Conservation (phyloP, 2,113 vertebrate species). For the Hemiscyllium ocellatum region DNA sequence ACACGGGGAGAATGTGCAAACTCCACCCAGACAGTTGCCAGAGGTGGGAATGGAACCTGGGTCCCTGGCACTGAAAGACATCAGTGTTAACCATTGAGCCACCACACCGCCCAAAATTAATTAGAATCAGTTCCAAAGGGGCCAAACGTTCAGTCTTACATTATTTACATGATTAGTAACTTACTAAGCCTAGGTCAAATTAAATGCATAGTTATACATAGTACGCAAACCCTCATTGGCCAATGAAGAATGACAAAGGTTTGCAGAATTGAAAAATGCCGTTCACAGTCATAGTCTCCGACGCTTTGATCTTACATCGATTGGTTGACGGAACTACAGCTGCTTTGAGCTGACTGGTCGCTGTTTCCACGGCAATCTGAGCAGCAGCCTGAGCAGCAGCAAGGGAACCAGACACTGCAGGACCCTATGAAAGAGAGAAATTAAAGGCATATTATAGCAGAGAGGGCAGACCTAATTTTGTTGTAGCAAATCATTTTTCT, state of each 20-base stretch:
- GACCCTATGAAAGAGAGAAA: background rate
- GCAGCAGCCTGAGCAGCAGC: conserved; percentile 70
- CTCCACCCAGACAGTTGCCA: too few relatives aligned
- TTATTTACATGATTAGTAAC: background rate
- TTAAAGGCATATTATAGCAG: background rate
- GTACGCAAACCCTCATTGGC: background rate
- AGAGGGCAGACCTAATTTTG: background rate
- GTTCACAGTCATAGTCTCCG: background rate
- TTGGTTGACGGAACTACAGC: conserved; percentile 42
- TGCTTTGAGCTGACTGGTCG: conserved; percentile 66
- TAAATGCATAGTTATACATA: background rate
- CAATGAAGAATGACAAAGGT: background rate
- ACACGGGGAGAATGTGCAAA: too few relatives aligned
- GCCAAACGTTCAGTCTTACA: background rate
- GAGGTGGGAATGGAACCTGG: too few relatives aligned
- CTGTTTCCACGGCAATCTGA: conserved; percentile 70
- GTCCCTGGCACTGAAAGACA: too few relatives aligned
- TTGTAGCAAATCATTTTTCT: background rate
- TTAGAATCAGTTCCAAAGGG: background rate
- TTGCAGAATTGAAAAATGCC: background rate
- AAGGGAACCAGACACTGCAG: conserved; percentile 47
- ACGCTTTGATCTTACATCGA: conserved; percentile 61
- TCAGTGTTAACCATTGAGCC: too few relatives aligned
- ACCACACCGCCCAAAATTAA: too few relatives aligned
- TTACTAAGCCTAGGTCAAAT: background rate